phyloP scores from a whole-genome alignment of 2,888 invertebrate species.

The Slavum lentiscoides region DNA sequence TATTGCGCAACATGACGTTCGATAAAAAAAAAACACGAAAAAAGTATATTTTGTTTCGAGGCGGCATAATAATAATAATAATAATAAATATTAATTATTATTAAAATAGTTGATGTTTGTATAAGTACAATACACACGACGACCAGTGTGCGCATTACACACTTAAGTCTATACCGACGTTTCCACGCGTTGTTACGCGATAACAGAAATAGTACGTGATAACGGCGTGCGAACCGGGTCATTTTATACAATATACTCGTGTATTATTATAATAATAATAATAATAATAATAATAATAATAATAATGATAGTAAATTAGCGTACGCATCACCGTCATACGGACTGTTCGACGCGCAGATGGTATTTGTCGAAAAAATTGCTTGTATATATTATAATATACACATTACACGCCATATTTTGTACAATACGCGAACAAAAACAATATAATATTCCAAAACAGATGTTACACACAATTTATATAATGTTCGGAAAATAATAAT shows the following conservation, averaged over 20 bases:
- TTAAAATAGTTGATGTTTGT: not conserved
- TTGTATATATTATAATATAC: no score
- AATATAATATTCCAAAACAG: constrained; percentile 5
- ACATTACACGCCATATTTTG: not conserved
- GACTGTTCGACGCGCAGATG: not conserved
- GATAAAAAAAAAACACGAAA: constrained; percentile 2
- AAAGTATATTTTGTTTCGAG: not conserved
- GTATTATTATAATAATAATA: not conserved
- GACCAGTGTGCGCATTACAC: not conserved
- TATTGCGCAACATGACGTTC: not conserved
- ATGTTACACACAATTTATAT: constrained; percentile 12
- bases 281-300: no score
- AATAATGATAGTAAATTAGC: no score
- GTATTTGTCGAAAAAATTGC: constrained; percentile 16
- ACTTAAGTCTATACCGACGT: not conserved
- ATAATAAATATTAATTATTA: no score
- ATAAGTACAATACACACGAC: not conserved
- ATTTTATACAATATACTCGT: not conserved
- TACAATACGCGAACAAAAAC: not conserved
- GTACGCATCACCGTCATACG: no score
- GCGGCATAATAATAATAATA: not conserved
- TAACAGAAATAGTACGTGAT: not conserved
- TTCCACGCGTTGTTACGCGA: constrained; percentile 1
- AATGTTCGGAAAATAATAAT: no score
- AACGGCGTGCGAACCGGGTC: constrained; percentile 40